phyloP scores from a whole-genome alignment of 2,113 vertebrate genomes.

The Artemisiospiza belli region DNA sequence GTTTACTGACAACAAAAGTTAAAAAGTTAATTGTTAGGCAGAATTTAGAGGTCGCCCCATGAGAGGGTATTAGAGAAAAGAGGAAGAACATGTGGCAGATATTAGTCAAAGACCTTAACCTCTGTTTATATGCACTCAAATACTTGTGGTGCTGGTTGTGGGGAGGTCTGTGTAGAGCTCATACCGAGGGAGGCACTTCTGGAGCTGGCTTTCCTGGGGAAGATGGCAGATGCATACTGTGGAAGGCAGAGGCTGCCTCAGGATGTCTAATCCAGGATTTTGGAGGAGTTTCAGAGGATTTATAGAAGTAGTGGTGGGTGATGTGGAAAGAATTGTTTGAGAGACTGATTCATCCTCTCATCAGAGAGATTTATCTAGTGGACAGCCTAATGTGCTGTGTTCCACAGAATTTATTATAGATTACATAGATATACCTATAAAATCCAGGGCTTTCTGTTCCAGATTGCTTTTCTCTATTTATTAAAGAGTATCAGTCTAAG shows the following conservation, averaged over 20 bases:
- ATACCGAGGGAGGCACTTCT: fast-evolving
- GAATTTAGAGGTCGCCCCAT: background rate
- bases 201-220: background rate
- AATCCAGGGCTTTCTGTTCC: background rate
- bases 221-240: background rate
- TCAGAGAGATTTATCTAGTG: background rate
- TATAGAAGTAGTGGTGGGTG: background rate
- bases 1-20: background rate
- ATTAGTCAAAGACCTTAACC: background rate
- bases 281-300: background rate
- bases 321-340: background rate
- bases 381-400: background rate
- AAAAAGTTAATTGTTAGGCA: slow-evolving; percentile 4
- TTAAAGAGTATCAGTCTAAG: background rate
- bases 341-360: background rate
- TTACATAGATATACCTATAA: background rate
- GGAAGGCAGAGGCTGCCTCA: background rate
- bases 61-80: background rate
- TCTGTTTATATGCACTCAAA: background rate
- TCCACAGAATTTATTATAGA: background rate
- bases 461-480: background rate
- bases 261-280: background rate
- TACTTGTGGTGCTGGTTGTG: background rate
- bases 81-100: background rate
- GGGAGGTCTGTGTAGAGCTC: background rate